Conservation (phyloP, 2,888 invertebrate species). For the Mythimna ferrago region DNA sequence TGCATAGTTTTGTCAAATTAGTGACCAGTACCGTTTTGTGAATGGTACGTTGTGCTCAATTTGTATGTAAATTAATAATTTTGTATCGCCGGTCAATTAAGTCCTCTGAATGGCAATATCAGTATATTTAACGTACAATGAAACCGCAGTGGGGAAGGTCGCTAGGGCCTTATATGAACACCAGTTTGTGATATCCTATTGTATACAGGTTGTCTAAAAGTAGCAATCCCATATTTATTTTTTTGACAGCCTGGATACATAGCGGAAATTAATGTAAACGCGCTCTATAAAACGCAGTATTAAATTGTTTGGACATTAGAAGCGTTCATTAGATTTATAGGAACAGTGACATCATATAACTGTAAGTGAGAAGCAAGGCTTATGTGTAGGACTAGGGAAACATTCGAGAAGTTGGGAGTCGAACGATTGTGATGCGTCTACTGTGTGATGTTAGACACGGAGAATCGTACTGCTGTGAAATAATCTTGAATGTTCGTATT, state of each 20-base stretch:
- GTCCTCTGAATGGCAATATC: constrained; percentile 23
- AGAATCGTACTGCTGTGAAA: constrained; percentile 3
- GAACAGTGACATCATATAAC: constrained; percentile 11
- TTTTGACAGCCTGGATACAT: background rate
- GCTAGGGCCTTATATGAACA: background rate
- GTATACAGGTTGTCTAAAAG: background rate
- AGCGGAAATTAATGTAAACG: background rate
- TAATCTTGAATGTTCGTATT: constrained; percentile 11
- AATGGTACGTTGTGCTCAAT: constrained; percentile 40
- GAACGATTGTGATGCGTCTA: background rate
- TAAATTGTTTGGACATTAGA: background rate
- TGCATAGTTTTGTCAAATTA: constrained; percentile 3
- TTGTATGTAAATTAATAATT: constrained; percentile 11
- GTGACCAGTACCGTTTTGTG: background rate
- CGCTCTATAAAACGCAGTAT: background rate
- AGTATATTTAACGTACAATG: background rate
- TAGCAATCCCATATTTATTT: background rate
- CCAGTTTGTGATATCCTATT: background rate
- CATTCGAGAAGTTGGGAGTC: no score
- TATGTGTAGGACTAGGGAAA: constrained; percentile 17
- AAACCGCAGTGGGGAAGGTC: background rate
- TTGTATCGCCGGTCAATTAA: constrained; percentile 17
- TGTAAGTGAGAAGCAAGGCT: constrained; percentile 41
- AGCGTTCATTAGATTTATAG: background rate
- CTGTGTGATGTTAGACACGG: constrained; percentile 1